Base-by-base conservation (phyloP, 2,797 vertebrate genomes). In the Orientallactaga sibirica region DNA sequence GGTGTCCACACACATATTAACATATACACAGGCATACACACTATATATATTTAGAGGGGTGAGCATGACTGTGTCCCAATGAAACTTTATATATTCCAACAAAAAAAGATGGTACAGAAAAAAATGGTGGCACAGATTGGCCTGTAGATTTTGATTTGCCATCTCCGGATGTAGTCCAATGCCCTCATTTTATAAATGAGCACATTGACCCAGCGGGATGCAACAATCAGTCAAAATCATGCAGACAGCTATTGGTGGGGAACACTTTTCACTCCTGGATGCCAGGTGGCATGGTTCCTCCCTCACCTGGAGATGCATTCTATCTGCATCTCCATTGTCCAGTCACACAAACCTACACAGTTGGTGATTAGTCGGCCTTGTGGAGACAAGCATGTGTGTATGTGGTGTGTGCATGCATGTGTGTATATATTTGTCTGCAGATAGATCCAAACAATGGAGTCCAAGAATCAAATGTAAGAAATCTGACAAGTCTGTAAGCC, bases 381-480 rank as follows among this genome's bases (percentile, higher is more conserved):
- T n/a, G 66, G 55, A 14, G 78, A 37, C 18, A 22, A 27, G 55
- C 9, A 43, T n/a, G 4, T 67, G 75, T 15, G 2, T 55, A 33
- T 41, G 25, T 58, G 55, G 11, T 58, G 55, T 58, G 55, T 58
- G 12, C 55, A 55, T 48, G 43, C 43, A 48, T 48, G 8, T 82
- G 33, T 75, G 22, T 37, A 55, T n/a, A 43, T 43, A 37, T 70
- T 6, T 43, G 18, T 74, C 1, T 61, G 22, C 22, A 1, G 29
- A 18, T 48, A 74, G 81, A 67, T 76, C 27, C n/a, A 41, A 82
- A 79, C 24, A 41, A 4, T 74, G n/a, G 11, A 43, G 41, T 73
- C 71, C 68, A 92, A 73, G 37, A 88, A 83, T 86, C 68, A 81
- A 93, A 55, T 67, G 22, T 52, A 93, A 71, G 41, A 85, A 90